These are phyloP conservation scores for Oreochromis aureus DNA, from an alignment of 2,113 vertebrate genomes.

Conservation along the genomic window DNA sequence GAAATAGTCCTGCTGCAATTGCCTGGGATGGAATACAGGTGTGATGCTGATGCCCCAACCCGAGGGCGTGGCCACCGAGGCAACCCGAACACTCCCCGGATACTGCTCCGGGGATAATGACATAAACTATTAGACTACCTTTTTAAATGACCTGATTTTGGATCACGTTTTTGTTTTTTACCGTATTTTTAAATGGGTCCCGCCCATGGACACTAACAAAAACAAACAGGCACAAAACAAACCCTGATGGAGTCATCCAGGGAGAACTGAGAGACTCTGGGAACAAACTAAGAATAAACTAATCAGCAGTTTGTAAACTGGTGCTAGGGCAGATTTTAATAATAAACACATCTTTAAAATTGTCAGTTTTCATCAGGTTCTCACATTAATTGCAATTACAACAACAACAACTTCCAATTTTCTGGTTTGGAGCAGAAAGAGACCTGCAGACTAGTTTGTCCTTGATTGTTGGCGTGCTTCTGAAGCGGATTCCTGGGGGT, in stretches of 20 bases:
- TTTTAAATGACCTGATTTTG: not conserved
- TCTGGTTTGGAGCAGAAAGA: not conserved
- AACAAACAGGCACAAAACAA: not conserved
- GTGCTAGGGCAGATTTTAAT: not conserved
- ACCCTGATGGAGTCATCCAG: not conserved
- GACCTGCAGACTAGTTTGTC: not conserved
- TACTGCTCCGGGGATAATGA: not conserved
- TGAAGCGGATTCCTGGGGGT: not conserved
- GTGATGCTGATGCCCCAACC: not conserved
- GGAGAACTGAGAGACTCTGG: not conserved
- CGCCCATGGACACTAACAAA: not conserved
- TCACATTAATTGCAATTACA: not conserved
- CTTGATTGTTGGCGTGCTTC: not conserved
- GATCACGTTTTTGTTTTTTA: not conserved
- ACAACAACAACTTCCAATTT: not conserved
- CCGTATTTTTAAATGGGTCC: not conserved
- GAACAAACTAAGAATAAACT: not conserved
- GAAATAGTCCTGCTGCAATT: not conserved
- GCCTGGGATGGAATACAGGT: not conserved
- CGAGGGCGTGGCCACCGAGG: not conserved
- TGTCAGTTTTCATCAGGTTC: not conserved
- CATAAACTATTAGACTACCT: not conserved
- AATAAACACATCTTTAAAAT: not conserved
- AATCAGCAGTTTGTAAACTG: not conserved
- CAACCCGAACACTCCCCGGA: not conserved